Evolutionary conservation across 2,888 invertebrate species (phyloP).

Genomic region (Mythimna ferrago): DNA sequence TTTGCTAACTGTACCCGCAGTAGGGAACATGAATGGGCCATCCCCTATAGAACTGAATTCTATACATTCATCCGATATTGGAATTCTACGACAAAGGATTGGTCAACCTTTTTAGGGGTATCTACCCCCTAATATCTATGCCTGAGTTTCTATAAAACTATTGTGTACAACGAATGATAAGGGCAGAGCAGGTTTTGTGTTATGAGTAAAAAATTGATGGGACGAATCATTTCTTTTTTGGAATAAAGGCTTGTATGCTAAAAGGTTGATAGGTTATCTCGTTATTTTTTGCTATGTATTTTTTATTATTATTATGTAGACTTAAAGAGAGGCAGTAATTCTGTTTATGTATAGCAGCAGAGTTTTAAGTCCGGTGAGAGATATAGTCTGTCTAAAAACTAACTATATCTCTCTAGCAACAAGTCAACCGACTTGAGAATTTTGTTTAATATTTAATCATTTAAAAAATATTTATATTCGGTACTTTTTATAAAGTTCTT

Average conservation of each 20-base stretch:
- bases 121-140: conserved; percentile 67
- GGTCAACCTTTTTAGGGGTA: conserved; percentile 83
- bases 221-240: conserved; percentile 63
- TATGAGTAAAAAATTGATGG: conserved; percentile 63
- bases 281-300: conserved; percentile 12
- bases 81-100: conserved; percentile 86
- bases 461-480: too few relatives aligned
- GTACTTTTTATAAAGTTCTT: too few relatives aligned
- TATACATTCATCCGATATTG: conserved; percentile 84
- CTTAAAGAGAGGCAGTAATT: too few relatives aligned
- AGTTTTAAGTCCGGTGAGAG: too few relatives aligned
- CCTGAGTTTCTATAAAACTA: conserved; percentile 67
- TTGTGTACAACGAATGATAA: conserved; percentile 67
- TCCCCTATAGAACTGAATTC: conserved; percentile 76
- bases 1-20: conserved; percentile 52
- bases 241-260: conserved; percentile 53
- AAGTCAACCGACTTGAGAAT: too few relatives aligned
- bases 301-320: conserved; percentile 2
- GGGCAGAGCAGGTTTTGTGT: conserved; percentile 57
- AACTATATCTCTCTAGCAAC: too few relatives aligned
- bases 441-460: too few relatives aligned
- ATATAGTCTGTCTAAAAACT: too few relatives aligned
- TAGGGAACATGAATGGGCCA: conserved; percentile 77
- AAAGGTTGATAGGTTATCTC: conserved; percentile 30
- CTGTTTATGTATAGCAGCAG: too few relatives aligned